These are phyloP conservation scores for Paratilapia polleni DNA, from an alignment of 2,113 vertebrate species.

Conservation along the genomic window DNA sequence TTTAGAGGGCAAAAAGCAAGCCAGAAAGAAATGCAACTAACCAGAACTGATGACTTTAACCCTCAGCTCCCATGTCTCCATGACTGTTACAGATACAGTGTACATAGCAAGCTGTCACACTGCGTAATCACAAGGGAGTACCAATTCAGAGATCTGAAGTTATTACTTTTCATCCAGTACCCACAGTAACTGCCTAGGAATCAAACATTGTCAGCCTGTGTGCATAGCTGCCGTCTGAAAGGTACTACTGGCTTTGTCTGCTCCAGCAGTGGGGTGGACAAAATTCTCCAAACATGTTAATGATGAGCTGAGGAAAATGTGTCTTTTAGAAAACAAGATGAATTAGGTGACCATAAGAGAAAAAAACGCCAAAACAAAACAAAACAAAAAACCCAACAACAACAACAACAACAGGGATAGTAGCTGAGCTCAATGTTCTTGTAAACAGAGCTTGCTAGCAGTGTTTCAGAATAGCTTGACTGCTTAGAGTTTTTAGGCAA, in stretches of 20 bases:
- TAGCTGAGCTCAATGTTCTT: background rate
- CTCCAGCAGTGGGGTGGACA: background rate
- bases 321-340: too few relatives aligned
- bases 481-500: background rate
- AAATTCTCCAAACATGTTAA: background rate
- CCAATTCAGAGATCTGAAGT: background rate
- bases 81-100: background rate
- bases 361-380: too few relatives aligned
- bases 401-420: too few relatives aligned
- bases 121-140: background rate
- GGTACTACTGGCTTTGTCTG: background rate
- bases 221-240: background rate
- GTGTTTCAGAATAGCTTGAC: background rate
- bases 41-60: background rate
- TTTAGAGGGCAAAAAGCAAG: background rate
- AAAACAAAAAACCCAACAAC: too few relatives aligned
- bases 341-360: too few relatives aligned
- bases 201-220: background rate
- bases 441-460: background rate
- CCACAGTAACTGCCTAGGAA: background rate
- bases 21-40: background rate
- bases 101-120: slow-evolving; percentile 11
- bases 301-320: too few relatives aligned
- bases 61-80: background rate
- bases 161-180: background rate